Conservation (phyloP, 2,113 vertebrate species). For the Odobenus rosmarus region DNA sequence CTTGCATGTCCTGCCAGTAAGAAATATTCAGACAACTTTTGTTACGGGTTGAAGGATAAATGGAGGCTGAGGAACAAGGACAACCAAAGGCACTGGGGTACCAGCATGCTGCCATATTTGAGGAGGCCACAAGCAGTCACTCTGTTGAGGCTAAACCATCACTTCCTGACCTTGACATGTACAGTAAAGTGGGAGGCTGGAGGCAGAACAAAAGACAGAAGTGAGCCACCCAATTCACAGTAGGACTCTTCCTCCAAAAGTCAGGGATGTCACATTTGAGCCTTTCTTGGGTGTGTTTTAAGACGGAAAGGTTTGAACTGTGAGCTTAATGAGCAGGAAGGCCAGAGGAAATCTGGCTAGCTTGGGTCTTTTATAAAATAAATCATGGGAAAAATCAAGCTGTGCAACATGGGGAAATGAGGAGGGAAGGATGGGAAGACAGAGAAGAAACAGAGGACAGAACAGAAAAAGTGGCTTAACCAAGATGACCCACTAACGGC, state of each 20-base stretch:
- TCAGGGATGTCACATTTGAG: not conserved
- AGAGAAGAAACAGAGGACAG: not conserved
- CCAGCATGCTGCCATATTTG: rapidly evolving
- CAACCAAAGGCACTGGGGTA: not conserved
- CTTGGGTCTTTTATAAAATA: slow-evolving; percentile 38
- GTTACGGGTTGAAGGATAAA: not conserved
- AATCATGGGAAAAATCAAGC: slow-evolving; percentile 48
- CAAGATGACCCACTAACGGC: no score
- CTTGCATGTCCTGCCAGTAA: not conserved
- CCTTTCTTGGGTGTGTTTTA: not conserved
- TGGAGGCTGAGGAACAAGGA: not conserved
- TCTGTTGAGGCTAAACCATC: not conserved
- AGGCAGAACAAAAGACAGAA: not conserved
- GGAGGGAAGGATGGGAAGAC: not conserved
- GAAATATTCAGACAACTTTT: not conserved
- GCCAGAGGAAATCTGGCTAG: not conserved
- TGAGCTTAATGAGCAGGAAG: not conserved
- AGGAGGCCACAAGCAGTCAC: not conserved
- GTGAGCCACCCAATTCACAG: not conserved
- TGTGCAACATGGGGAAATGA: not conserved
- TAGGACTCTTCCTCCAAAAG: not conserved
- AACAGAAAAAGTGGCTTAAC: not conserved
- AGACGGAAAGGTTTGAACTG: not conserved
- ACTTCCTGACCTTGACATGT: not conserved
- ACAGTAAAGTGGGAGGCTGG: not conserved